Evolutionary conservation across 2,797 vertebrate genomes (phyloP).

Genomic region (Avahi laniger): DNA sequence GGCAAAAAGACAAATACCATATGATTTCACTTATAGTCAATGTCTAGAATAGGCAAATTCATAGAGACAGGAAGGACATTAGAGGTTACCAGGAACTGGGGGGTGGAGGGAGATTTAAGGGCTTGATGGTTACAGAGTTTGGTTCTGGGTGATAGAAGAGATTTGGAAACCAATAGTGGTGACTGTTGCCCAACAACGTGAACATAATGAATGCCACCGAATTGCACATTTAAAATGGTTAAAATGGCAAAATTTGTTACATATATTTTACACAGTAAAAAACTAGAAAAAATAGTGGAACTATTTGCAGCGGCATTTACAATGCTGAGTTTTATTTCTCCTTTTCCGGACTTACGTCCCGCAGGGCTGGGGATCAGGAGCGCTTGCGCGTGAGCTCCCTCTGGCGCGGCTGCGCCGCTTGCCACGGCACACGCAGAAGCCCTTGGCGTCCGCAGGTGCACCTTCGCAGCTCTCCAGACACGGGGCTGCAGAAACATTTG

Average conservation of each 20-base stretch:
- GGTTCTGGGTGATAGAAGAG: background rate
- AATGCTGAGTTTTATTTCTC: background rate
- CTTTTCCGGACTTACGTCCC: background rate
- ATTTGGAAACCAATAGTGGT: background rate
- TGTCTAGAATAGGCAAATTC: background rate
- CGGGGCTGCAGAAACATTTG: background rate
- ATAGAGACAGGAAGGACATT: background rate
- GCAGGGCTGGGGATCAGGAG: background rate
- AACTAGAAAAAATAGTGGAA: background rate
- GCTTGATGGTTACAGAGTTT: background rate
- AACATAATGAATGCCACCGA: background rate
- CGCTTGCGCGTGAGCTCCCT: background rate
- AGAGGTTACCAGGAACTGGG: background rate
- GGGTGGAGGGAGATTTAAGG: background rate
- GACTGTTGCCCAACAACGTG: background rate
- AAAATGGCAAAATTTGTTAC: background rate
- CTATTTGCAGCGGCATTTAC: background rate
- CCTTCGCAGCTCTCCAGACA: background rate
- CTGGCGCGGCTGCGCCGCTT: background rate
- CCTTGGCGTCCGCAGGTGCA: background rate
- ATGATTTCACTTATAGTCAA: background rate
- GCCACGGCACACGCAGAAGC: background rate
- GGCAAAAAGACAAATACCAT: background rate
- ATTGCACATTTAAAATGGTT: background rate
- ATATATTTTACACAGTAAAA: background rate